Percentiles rank a stretch among this genome's conserved stretches.
Evolutionary conservation across 2,888 invertebrate species (phyloP).

Genomic region (Papilio gigon): DNA sequence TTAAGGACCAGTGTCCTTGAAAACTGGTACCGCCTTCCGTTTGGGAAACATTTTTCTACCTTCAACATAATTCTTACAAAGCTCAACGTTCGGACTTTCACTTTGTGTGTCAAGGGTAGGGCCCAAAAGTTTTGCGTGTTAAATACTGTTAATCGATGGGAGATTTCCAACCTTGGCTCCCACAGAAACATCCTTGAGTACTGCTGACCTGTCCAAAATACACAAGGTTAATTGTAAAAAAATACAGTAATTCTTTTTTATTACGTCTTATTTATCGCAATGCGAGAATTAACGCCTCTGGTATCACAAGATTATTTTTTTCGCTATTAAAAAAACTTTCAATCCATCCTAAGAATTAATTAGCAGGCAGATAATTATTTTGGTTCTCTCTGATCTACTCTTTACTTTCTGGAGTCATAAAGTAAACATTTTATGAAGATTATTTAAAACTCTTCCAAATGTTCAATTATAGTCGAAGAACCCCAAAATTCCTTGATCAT

Average conservation of each 20-base stretch:
- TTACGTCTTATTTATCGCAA: slow-evolving; percentile 7
- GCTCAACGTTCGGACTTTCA: slow-evolving; percentile 48
- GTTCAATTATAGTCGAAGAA: background rate
- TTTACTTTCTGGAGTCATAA: background rate
- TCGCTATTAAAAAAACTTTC: background rate
- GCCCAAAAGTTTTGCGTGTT: slow-evolving; percentile 76
- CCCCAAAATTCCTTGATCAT: background rate
- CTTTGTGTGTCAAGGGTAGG: slow-evolving; percentile 79
- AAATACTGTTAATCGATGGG: slow-evolving; percentile 69
- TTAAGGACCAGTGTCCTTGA: slow-evolving; percentile 48
- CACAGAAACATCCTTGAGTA: slow-evolving; percentile 68
- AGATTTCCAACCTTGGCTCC: slow-evolving; percentile 78
- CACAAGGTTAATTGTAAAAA: slow-evolving; percentile 51
- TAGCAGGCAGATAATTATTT: no score
- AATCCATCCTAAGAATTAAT: no score
- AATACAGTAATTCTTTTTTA: slow-evolving; percentile 31
- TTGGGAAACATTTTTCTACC: slow-evolving; percentile 57
- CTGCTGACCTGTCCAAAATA: slow-evolving; percentile 67
- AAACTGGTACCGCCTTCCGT: slow-evolving; percentile 58
- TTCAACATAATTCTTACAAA: slow-evolving; percentile 71
- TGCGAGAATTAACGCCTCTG: background rate
- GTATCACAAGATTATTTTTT: background rate
- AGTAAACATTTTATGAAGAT: background rate
- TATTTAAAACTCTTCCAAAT: background rate
- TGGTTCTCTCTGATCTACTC: no score